phyloP scores from a whole-genome alignment of 2,888 invertebrate genomes.

The Mayetiola destructor region DNA sequence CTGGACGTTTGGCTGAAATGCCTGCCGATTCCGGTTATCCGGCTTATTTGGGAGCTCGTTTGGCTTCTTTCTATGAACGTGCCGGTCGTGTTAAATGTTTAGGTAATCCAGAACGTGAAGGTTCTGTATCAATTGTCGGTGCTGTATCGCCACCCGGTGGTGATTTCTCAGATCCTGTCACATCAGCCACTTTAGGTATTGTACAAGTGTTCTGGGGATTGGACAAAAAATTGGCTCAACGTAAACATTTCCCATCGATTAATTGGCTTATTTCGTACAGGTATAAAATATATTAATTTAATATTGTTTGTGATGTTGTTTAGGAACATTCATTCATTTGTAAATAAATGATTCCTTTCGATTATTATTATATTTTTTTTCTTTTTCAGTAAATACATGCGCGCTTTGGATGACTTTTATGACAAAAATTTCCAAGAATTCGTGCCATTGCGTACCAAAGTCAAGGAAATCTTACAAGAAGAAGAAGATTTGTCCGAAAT shows the following conservation, averaged over 20 bases:
- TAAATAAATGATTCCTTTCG: not conserved
- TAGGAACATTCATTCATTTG: not conserved
- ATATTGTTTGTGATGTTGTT: slow-evolving; percentile 13
- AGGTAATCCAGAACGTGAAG: slow-evolving; percentile 96
- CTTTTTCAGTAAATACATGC: slow-evolving; percentile 81
- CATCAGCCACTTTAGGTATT: slow-evolving; percentile 95
- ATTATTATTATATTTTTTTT: slow-evolving; percentile 16
- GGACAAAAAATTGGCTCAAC: slow-evolving; percentile 96
- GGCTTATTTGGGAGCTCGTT: slow-evolving; percentile 92
- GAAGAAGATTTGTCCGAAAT: slow-evolving; percentile 99
- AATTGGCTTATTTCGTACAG: slow-evolving; percentile 98
- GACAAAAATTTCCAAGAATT: slow-evolving; percentile 97
- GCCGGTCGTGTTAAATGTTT: slow-evolving; percentile 95
- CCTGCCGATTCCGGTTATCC: slow-evolving; percentile 98
- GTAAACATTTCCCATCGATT: slow-evolving; percentile 99
- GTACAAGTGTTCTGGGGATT: slow-evolving; percentile 99
- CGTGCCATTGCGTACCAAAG: slow-evolving; percentile 89
- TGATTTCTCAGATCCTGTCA: slow-evolving; percentile 99
- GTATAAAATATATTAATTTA: slow-evolving; percentile 25
- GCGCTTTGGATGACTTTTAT: slow-evolving; percentile 97
- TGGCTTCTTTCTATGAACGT: slow-evolving; percentile 99
- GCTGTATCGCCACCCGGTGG: slow-evolving; percentile 99
- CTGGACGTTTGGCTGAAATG: slow-evolving; percentile 99
- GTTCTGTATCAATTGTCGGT: slow-evolving; percentile 98
- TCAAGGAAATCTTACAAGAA: slow-evolving; percentile 89